A percentile compares a stretch with the other conserved stretches of the same genome.
Evolutionary conservation across 2,797 vertebrate species (phyloP).

Genomic region (Ceyx erithaca): DNA sequence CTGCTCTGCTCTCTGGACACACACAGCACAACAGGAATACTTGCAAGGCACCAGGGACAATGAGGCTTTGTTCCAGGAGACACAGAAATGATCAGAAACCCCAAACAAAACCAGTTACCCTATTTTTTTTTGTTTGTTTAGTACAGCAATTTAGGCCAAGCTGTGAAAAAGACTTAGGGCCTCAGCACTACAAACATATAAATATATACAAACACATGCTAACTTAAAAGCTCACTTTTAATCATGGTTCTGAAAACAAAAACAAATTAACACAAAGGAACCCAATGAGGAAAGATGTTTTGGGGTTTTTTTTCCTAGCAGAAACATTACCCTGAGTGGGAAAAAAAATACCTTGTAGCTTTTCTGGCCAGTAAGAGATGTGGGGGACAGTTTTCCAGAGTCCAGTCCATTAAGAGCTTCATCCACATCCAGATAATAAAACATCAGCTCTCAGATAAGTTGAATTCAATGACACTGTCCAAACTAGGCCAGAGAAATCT

Average conservation of each 20-base stretch:
- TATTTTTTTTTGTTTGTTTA: neutral
- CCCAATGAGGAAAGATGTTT: neutral
- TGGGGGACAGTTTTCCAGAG: fast-evolving
- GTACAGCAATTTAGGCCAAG: neutral
- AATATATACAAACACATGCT: no score
- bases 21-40: neutral
- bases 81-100: neutral
- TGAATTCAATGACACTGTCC: neutral
- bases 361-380: neutral
- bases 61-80: neutral
- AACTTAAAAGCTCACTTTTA: neutral
- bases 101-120: neutral
- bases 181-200: neutral
- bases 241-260: neutral
- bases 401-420: neutral
- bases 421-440: neutral
- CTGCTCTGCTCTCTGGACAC: no score
- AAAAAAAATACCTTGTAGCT: neutral
- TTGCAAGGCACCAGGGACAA: neutral
- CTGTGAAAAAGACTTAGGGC: neutral
- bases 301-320: neutral
- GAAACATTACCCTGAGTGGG: neutral
- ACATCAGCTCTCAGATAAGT: neutral
- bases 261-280: neutral
- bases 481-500: neutral